Conservation (phyloP, 1,140 invertebrate genomes). For the Drosophila mayri region DNA sequence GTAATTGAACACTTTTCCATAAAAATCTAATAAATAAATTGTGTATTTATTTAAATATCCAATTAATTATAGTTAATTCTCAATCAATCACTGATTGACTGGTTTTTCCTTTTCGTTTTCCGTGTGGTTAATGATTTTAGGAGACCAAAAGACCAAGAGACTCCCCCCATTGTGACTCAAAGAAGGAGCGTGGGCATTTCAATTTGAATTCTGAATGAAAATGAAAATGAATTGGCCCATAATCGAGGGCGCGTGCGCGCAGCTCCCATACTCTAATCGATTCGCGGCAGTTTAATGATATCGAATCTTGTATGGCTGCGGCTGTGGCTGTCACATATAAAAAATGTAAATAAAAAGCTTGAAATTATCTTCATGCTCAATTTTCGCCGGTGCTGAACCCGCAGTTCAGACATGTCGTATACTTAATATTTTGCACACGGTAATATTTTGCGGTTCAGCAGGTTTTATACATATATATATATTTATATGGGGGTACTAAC, state of each 20-base stretch:
- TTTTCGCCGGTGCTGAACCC: conserved; percentile 33
- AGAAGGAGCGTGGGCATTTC: conserved; percentile 65
- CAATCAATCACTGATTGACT: background rate
- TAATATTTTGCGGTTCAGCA: conserved; percentile 49
- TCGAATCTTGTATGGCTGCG: conserved; percentile 53
- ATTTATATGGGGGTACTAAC: conserved; percentile 23
- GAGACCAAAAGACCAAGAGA: conserved; percentile 18
- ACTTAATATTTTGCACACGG: conserved; percentile 39
- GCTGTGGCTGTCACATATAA: conserved; percentile 30
- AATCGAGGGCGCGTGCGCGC: conserved; percentile 78
- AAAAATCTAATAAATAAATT: background rate
- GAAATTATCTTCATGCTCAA: conserved; percentile 29
- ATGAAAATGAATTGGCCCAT: conserved; percentile 64
- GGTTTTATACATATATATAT: conserved; percentile 17
- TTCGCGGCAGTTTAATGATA: conserved; percentile 73
- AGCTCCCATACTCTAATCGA: conserved; percentile 60
- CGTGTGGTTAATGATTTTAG: conserved; percentile 38
- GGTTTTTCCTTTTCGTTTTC: conserved; percentile 38
- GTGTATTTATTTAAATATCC: background rate
- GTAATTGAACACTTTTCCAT: background rate
- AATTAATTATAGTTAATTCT: background rate
- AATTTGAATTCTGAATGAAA: conserved; percentile 34
- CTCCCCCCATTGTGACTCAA: conserved; percentile 30
- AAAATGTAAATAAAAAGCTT: conserved; percentile 28
- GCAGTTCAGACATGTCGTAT: conserved; percentile 42